A percentile compares a stretch with the other conserved stretches of the same genome.
phyloP scores from a whole-genome alignment of 1,140 invertebrate species.

The Leptonema lineaticorne region DNA sequence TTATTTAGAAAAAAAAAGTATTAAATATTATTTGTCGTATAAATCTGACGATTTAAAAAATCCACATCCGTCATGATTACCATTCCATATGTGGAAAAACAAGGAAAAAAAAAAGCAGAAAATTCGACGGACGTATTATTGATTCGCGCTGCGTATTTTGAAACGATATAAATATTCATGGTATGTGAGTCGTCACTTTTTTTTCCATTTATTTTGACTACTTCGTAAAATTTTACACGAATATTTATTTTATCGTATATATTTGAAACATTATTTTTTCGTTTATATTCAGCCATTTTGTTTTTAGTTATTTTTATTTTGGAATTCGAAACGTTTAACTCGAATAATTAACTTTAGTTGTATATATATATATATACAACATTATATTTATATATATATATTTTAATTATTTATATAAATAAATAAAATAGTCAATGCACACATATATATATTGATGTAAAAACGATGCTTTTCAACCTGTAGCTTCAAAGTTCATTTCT shows the following conservation, averaged over 20 bases:
- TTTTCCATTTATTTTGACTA: conserved; percentile 13
- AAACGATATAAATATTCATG: conserved; percentile 22
- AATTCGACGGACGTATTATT: conserved; percentile 2
- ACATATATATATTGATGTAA: too few species aligned
- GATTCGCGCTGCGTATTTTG: conserved; percentile 22
- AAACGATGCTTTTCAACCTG: too few species aligned
- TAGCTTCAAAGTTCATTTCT: too few species aligned
- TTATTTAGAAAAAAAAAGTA: too few species aligned
- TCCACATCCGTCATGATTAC: too few species aligned
- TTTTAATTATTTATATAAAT: too few species aligned
- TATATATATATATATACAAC: background rate
- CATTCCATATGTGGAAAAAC: too few species aligned
- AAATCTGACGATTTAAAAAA: too few species aligned
- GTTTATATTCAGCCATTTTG: background rate
- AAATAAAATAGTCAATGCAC: too few species aligned
- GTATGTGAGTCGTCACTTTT: too few species aligned
- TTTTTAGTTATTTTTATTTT: background rate
- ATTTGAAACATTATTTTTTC: background rate
- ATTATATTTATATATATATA: background rate
- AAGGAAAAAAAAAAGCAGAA: background rate
- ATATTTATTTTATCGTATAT: background rate
- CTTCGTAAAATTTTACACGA: background rate
- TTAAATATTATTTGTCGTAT: too few species aligned
- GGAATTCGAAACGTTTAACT: background rate
- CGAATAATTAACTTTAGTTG: background rate